A percentile compares a stretch with the other conserved stretches of the same genome.
phyloP scores from a whole-genome alignment of 1,140 invertebrate species.

The Chrysomallon squamiferum region DNA sequence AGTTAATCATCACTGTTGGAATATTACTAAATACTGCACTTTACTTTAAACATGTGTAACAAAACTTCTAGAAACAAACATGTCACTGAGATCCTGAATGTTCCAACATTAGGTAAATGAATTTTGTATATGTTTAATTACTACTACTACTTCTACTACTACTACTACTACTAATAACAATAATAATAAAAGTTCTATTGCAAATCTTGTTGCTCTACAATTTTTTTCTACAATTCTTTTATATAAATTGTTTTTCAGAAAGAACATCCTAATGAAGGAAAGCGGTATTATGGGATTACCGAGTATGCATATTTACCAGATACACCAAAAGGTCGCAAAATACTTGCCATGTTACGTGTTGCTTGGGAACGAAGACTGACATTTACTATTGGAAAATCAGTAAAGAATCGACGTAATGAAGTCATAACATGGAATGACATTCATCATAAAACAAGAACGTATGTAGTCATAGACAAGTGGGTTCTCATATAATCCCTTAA shows the following conservation, averaged over 20 bases:
- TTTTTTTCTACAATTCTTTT: too few species aligned
- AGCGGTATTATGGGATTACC: slow-evolving; percentile 18
- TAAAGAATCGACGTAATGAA: slow-evolving; percentile 85
- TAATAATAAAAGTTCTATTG: too few species aligned
- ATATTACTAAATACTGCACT: too few species aligned
- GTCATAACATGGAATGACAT: slow-evolving; percentile 89
- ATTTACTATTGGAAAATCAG: slow-evolving; percentile 84
- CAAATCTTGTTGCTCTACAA: too few species aligned
- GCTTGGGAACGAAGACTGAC: slow-evolving; percentile 84
- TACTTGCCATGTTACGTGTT: slow-evolving; percentile 74
- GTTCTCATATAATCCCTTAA: not conserved
- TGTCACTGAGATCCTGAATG: too few species aligned
- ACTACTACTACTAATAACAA: too few species aligned
- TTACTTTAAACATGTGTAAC: too few species aligned
- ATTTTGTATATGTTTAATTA: too few species aligned
- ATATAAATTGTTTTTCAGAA: slow-evolving; percentile 16
- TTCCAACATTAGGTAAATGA: too few species aligned
- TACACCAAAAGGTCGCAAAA: slow-evolving; percentile 34
- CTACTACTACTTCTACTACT: too few species aligned
- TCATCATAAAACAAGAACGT: slow-evolving; percentile 77
- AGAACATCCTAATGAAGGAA: slow-evolving; percentile 35
- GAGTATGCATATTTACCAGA: slow-evolving; percentile 36
- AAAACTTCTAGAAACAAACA: too few species aligned
- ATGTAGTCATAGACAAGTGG: slow-evolving; percentile 13
- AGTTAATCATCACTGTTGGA: too few species aligned